A percentile compares a stretch with the other conserved stretches of the same genome.
Evolutionary conservation across 2,888 invertebrate species (phyloP).

Genomic region (Periphyllus acericola): DNA sequence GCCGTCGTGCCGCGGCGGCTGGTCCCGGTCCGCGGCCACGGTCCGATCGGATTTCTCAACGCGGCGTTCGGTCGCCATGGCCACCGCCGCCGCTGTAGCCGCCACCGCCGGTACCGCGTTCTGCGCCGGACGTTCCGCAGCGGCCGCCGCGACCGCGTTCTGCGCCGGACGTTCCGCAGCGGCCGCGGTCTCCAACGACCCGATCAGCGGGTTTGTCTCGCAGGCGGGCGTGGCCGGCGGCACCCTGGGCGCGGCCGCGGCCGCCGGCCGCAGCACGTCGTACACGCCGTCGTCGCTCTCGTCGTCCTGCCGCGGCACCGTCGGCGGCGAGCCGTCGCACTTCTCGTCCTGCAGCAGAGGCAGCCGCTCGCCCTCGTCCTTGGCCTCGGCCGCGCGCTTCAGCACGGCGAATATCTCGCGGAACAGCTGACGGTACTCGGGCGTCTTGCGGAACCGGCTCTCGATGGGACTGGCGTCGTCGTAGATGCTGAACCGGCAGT

Average conservation of each 20-base stretch:
- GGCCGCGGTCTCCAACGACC: conserved; percentile 3
- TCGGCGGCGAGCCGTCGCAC: conserved; percentile 67
- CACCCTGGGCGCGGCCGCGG: conserved; percentile 69
- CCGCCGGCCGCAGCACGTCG: conserved; percentile 72
- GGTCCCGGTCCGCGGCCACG: too few relatives aligned
- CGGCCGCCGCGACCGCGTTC: not conserved
- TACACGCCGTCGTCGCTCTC: conserved; percentile 70
- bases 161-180: not conserved
- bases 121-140: not conserved
- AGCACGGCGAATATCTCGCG: conserved; percentile 85
- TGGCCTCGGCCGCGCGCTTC: conserved; percentile 84
- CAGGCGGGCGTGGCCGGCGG: conserved; percentile 77
- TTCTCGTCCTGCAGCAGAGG: conserved; percentile 73
- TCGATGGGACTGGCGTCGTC: conserved; percentile 83
- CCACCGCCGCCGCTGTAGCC: conserved; percentile 45
- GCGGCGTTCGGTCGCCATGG: not conserved
- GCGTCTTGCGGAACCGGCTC: conserved; percentile 82
- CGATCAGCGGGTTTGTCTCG: conserved; percentile 63
- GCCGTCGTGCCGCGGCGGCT: not conserved
- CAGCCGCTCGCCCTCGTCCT: conserved; percentile 81
- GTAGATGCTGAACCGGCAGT: conserved; percentile 86
- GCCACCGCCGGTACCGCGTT: not conserved
- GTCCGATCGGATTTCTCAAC: too few relatives aligned
- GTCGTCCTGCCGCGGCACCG: conserved; percentile 58
- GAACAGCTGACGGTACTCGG: conserved; percentile 83